Evolutionary conservation across 2,888 invertebrate species (phyloP).

Genomic region (Cremastinae sp.): DNA sequence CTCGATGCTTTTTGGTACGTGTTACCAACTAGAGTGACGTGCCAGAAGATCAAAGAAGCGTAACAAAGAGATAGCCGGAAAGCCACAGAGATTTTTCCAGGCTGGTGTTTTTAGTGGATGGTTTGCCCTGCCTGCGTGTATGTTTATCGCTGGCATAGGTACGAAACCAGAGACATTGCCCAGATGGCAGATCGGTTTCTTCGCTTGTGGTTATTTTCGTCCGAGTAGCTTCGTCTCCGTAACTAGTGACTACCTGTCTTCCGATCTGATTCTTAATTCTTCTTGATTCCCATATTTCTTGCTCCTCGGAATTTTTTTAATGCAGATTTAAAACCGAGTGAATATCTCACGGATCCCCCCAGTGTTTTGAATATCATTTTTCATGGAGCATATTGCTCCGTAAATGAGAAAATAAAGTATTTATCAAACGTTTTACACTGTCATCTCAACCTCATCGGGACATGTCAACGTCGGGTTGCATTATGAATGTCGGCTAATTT

Average conservation of each 20-base stretch:
- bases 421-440: constrained; percentile 76
- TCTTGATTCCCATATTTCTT: constrained; percentile 39
- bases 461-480: constrained; percentile 74
- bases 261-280: constrained; percentile 66
- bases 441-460: constrained; percentile 76
- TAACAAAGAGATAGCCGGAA: constrained; percentile 64
- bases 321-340: neutral
- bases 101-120: constrained; percentile 38
- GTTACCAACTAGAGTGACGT: constrained; percentile 34
- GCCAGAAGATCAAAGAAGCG: constrained; percentile 71
- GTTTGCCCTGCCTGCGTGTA: constrained; percentile 45
- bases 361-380: constrained; percentile 16
- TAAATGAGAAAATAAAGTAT: constrained; percentile 60
- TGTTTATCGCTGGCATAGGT: constrained; percentile 65
- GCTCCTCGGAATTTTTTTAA: neutral
- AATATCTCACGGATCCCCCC: neutral
- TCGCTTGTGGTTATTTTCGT: constrained; percentile 71
- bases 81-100: constrained; percentile 44
- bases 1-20: constrained; percentile 13
- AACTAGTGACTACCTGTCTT: constrained; percentile 57
- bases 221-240: constrained; percentile 58
- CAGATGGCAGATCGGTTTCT: constrained; percentile 72
- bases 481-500: constrained; percentile 79
- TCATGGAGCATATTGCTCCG: constrained; percentile 13
- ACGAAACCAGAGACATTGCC: constrained; percentile 73